phyloP scores from a whole-genome alignment of 2,113 vertebrate genomes.

The Caranx ignobilis region DNA sequence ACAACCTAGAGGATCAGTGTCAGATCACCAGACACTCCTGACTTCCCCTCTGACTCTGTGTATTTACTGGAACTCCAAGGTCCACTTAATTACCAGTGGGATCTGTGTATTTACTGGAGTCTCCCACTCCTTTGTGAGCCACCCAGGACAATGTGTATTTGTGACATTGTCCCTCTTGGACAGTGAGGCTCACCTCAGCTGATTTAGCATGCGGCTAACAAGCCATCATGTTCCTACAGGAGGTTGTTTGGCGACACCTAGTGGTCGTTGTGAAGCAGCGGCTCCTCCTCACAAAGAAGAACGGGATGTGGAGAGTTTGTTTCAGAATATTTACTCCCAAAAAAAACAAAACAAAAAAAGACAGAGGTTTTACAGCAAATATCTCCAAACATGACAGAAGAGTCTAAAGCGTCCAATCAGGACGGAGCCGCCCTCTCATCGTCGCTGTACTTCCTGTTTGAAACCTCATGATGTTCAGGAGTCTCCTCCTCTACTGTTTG shows the following conservation, averaged over 20 bases:
- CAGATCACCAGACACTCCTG: too few species aligned
- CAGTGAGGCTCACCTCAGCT: too few species aligned
- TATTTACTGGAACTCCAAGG: too few species aligned
- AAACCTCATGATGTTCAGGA: background rate
- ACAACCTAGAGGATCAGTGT: too few species aligned
- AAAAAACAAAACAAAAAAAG: background rate
- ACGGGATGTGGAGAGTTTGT: background rate
- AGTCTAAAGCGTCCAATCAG: background rate
- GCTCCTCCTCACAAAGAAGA: slow-evolving; percentile 7
- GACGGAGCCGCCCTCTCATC: too few species aligned
- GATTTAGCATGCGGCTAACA: too few species aligned
- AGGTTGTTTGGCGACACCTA: too few species aligned
- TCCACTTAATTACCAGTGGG: too few species aligned
- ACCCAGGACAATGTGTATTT: too few species aligned
- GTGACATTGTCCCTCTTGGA: too few species aligned
- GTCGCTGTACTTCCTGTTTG: background rate
- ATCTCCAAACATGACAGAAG: slow-evolving; percentile 27
- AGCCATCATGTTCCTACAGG: too few species aligned
- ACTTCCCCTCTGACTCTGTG: too few species aligned
- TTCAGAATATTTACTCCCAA: slow-evolving; percentile 42
- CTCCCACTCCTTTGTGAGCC: background rate
- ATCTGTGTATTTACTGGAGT: background rate
- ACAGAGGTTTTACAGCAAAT: slow-evolving; percentile 31
- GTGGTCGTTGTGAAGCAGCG: background rate
- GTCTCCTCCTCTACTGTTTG: slow-evolving; percentile 7